Conservation (phyloP, 2,797 vertebrate genomes). For the Poecilia picta region DNA sequence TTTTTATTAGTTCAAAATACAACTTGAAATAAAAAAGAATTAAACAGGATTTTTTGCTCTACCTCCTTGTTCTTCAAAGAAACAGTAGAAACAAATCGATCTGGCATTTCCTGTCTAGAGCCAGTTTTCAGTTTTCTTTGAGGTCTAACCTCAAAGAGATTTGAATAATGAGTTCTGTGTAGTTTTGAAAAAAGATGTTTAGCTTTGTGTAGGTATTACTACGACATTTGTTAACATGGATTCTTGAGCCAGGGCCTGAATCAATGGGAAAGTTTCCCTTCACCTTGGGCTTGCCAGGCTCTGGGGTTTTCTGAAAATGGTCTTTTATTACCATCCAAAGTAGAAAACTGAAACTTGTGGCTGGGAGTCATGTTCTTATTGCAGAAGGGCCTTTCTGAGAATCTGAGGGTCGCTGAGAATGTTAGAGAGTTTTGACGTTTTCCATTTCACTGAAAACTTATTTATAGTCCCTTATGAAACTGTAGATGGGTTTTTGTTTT, state of each 20-base stretch:
- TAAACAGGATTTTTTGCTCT: neutral
- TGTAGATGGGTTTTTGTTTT: neutral
- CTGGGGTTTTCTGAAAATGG: neutral
- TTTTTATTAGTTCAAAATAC: neutral
- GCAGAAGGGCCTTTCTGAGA: neutral
- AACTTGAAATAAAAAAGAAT: neutral
- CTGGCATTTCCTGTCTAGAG: neutral
- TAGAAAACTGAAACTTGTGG: neutral
- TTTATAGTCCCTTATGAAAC: neutral
- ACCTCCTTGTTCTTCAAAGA: neutral
- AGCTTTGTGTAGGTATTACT: neutral
- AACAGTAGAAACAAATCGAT: neutral
- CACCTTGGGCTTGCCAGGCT: neutral
- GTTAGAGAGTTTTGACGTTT: neutral
- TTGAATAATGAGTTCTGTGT: neutral
- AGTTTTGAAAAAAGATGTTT: neutral
- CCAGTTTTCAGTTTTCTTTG: neutral
- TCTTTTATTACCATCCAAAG: neutral
- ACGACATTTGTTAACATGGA: neutral
- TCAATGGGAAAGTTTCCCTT: neutral
- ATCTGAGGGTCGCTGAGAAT: neutral
- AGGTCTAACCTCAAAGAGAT: neutral
- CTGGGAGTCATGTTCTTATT: neutral
- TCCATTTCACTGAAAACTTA: neutral
- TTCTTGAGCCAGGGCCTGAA: neutral